Base-by-base conservation (phyloP, 2,113 vertebrate species). In the Oncorhynchus masou region DNA sequence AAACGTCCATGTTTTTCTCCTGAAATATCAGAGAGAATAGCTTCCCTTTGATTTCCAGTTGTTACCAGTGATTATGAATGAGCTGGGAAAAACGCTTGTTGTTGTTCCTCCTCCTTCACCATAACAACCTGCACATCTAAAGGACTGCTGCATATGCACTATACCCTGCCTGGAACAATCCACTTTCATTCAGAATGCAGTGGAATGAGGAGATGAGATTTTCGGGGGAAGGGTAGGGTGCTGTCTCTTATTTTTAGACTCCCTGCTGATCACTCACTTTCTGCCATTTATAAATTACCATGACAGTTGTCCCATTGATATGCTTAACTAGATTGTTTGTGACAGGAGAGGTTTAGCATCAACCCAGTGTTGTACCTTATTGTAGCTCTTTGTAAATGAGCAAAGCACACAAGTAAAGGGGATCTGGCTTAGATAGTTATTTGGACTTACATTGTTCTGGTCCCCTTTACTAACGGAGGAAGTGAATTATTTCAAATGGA, bases 251-350 rank as follows among this genome's bases (percentile, higher is more conserved):
- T 81, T 80, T 74, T 49, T 22, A 27, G 67, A 71, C 74, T 84
- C 82, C 84, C 84, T 45, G 51, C 79, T 73, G 81, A 85, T 80
- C 71, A 22, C 69, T 90, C 78, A 54, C 73, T 84, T 82, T 67
- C 81, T 84, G 39, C 75, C 78, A 73, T 79, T 84, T 79, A 83
- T 81, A 88, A 86, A 85, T 81, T 62, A 79, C 84, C 73, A 74
- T 81, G 74, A 49, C 60, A 51, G 51, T 71, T 51, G 57, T 71
- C 45, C 65, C 82, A 85, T 81, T 84, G 84, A 90, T 84, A 86
- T 70, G 70, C 68, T 27, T 73, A 89, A 86, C 86, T 29, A n/a
- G 80, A 85, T 70, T 12, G 54, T 78, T 82, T 77, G 45, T 68
- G 64, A 84, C 70, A 84, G 72, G 20, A 3, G 73, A 64, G 75